Base-by-base conservation (phyloP, 2,888 invertebrate species). In the Scrobipalpa atriplicella region DNA sequence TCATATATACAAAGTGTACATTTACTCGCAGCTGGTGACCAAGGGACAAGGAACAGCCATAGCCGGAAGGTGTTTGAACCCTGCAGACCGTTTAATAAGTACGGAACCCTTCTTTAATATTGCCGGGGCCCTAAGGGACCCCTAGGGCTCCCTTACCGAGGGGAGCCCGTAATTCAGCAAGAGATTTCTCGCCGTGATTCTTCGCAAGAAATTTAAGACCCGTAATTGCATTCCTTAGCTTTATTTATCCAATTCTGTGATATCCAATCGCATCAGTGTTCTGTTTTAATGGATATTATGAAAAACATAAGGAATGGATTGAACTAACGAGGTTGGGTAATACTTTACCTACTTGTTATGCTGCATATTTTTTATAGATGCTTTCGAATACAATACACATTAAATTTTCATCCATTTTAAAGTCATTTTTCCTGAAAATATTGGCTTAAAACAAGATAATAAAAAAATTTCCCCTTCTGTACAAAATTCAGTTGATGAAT, bases 91-190 rank as follows among this genome's bases (percentile, higher is more conserved):
- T 88, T 88, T 89, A 89, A 89, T 90, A 89, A 47, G 83, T 81
- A 79, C 68, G 76, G 81, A 78, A 81, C 86, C 90, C 89, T 85
- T 79, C 80, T 87, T 89, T 90, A 90, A 90, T 90, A 90, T 87
- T 87, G 82, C 83, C 77, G 75, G 76, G 77, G 83, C 87, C 84
- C 82, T 74, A 64, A 84, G 87, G 86, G 82, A 75, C 78, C 84
- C 82, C 78, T 64, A 71, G 75, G 78, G 80, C 75, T 71, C 78
- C 75, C 78, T 38, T 16, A 11, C 79, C 80, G 82, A 79, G 78
- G 79, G 83, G 84, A 84, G 78, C 70, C 74, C 81, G 76, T 83
- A 82, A 84, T 84, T 86, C 81, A 76, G 74, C 76, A 75, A 70
- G 74, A 75, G 76, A 78, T 76, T 81, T 78, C 82, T 76, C 74